These are phyloP conservation scores for Lepisosteus oculatus DNA, from an alignment of 2,113 vertebrate genomes.

Conservation along the genomic window DNA sequence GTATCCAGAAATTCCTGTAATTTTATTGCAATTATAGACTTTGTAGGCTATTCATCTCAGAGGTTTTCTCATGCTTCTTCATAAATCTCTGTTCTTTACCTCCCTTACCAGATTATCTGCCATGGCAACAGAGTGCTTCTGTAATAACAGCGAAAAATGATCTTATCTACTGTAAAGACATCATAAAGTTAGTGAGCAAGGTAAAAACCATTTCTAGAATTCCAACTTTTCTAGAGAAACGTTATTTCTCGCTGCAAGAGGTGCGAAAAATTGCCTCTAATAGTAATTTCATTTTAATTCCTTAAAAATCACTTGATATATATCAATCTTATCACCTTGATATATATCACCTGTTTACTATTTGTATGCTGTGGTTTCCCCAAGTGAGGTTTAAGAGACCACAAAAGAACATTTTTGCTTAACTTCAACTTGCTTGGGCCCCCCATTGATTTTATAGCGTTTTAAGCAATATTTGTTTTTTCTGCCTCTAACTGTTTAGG, in stretches of 20 bases:
- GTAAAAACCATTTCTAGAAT: neutral
- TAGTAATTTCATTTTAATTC: too few species aligned
- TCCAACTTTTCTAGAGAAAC: neutral
- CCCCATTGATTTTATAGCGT: neutral
- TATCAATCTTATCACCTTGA: too few species aligned
- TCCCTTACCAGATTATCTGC: conserved; percentile 8
- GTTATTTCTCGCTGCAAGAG: too few species aligned
- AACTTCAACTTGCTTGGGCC: neutral
- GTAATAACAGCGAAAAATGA: neutral
- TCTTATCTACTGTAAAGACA: neutral
- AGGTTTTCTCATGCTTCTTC: neutral
- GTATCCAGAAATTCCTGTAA: conserved; percentile 2
- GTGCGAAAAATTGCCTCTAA: too few species aligned
- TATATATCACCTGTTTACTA: too few species aligned
- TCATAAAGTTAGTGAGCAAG: neutral
- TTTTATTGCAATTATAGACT: conserved; percentile 1
- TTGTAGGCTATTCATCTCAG: neutral
- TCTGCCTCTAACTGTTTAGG: conserved; percentile 8
- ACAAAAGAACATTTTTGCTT: neutral
- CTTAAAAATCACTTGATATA: too few species aligned
- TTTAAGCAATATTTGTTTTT: conserved; percentile 19
- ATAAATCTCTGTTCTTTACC: neutral
- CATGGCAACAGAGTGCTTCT: conserved; percentile 4
- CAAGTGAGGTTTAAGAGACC: neutral
- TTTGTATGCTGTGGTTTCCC: neutral